Conservation (phyloP, 1,140 invertebrate genomes). For the Pollicipes pollicipes region DNA sequence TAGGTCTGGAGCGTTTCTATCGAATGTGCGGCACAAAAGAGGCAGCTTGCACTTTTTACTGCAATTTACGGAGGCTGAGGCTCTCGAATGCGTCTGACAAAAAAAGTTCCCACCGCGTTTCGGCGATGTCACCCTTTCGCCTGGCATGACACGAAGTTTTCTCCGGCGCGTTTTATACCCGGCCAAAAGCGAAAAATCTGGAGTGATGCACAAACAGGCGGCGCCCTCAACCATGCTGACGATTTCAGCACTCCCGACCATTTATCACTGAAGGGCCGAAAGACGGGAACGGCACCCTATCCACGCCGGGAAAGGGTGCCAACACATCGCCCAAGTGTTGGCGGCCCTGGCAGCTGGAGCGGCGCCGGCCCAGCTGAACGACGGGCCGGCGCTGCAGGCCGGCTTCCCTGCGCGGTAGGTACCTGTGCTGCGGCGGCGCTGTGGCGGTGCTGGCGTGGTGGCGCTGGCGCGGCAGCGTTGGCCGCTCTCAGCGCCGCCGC, state of each 20-base stretch:
- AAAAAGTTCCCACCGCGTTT: neutral
- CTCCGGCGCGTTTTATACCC: neutral
- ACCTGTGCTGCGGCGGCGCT: too few relatives aligned
- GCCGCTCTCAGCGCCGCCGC: too few relatives aligned
- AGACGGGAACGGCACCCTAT: too few relatives aligned
- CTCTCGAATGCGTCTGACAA: neutral
- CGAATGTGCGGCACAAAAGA: neutral
- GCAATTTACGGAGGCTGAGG: neutral
- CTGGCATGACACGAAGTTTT: neutral
- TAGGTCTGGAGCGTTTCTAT: neutral
- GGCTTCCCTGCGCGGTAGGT: too few relatives aligned
- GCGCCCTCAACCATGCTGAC: neutral
- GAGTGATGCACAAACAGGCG: neutral
- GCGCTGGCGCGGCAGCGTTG: too few relatives aligned
- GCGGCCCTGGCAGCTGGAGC: too few relatives aligned
- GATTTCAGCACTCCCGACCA: neutral
- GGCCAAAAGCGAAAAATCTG: neutral
- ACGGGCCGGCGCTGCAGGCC: too few relatives aligned
- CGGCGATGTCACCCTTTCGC: neutral
- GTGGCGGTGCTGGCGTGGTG: too few relatives aligned
- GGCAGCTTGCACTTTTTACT: neutral
- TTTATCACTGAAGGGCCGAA: neutral
- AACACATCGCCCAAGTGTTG: too few relatives aligned
- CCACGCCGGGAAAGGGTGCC: too few relatives aligned
- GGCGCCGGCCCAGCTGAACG: too few relatives aligned